Percentiles rank a stretch among this genome's conserved stretches.
phyloP scores from a whole-genome alignment of 2,113 vertebrate species.

The Glaucidium brasilianum region DNA sequence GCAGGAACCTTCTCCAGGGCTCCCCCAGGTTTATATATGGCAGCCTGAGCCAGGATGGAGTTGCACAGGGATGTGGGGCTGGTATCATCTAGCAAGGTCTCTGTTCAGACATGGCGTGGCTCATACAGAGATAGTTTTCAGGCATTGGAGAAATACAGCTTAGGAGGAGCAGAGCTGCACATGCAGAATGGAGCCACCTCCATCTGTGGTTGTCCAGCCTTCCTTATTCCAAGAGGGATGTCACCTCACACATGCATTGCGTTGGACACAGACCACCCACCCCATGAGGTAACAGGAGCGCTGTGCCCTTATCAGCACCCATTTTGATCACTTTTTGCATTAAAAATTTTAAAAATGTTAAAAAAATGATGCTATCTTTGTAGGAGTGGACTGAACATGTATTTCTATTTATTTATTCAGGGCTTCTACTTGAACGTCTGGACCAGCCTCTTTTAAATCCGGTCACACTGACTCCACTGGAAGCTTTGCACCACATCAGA shows the following conservation, averaged over 20 bases:
- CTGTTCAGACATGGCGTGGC: not conserved
- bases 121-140: not conserved
- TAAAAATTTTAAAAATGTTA: not conserved
- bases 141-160: not conserved
- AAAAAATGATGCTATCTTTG: not conserved
- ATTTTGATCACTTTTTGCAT: not conserved
- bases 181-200: fast-evolving
- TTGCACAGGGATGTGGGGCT: fast-evolving
- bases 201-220: not conserved
- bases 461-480: not conserved
- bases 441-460: not conserved
- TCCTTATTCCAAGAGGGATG: not conserved
- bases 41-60: fast-evolving
- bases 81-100: not conserved
- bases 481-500: not conserved
- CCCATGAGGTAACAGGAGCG: not conserved
- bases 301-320: not conserved
- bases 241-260: fast-evolving
- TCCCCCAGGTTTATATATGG: not conserved
- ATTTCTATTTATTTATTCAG: not conserved
- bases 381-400: not conserved
- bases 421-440: not conserved
- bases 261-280: not conserved
- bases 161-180: not conserved
- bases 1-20: not conserved